phyloP scores from a whole-genome alignment of 2,113 vertebrate genomes.

The Pituophis catenifer region DNA sequence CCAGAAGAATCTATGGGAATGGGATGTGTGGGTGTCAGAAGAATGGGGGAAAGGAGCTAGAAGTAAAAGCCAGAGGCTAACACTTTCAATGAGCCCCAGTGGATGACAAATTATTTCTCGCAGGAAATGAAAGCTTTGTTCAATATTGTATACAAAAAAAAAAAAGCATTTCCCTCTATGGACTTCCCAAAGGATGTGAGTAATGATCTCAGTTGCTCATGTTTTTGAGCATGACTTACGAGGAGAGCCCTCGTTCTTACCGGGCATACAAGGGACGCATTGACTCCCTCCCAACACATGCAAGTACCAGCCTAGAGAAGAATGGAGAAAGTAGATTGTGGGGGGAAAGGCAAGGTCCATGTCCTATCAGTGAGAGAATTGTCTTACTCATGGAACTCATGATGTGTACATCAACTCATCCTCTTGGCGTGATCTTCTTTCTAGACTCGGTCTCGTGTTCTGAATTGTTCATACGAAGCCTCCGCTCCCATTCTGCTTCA shows the following conservation, averaged over 20 bases:
- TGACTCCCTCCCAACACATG: not conserved
- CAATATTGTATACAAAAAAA: not conserved
- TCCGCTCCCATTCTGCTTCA: not conserved
- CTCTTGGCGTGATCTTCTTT: not conserved
- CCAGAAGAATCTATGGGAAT: not conserved
- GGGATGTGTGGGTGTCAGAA: not conserved
- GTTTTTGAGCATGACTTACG: not conserved
- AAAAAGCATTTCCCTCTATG: not conserved
- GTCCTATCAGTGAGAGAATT: not conserved
- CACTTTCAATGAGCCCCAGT: not conserved
- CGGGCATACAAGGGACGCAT: not conserved
- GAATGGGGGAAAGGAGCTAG: slow-evolving; percentile 6
- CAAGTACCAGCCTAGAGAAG: not conserved
- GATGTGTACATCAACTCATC: not conserved
- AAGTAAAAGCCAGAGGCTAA: not conserved
- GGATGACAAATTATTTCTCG: not conserved
- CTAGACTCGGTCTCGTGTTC: not conserved
- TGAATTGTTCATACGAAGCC: not conserved
- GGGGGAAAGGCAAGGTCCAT: not conserved
- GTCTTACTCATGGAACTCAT: not conserved
- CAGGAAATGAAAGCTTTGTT: slow-evolving; percentile 1
- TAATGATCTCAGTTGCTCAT: not conserved
- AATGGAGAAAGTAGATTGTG: not conserved
- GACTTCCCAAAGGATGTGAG: not conserved
- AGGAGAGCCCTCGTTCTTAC: not conserved